Conservation (phyloP, 1,140 invertebrate genomes). For the Portunus trituberculatus region DNA sequence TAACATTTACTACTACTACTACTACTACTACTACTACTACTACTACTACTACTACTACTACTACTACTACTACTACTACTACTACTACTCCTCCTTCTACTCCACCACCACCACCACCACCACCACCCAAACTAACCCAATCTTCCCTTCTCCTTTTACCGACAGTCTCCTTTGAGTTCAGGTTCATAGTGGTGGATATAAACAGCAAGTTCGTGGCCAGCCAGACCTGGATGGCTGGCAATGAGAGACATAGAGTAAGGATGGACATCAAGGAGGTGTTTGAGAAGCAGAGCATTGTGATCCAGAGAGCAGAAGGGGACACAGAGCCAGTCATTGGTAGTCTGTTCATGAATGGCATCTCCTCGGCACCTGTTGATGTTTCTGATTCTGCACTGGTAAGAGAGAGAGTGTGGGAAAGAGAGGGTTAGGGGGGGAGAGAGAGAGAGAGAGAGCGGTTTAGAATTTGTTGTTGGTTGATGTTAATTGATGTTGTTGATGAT, state of each 20-base stretch:
- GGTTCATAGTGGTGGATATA: constrained; percentile 28
- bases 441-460: no score
- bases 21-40: no score
- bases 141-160: neutral
- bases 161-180: neutral
- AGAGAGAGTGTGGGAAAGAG: constrained; percentile 24
- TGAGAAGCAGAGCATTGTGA: constrained; percentile 29
- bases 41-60: no score
- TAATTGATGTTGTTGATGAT: no score
- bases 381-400: constrained; percentile 25
- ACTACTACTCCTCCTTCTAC: no score
- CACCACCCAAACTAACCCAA: neutral
- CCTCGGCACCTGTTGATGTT: neutral
- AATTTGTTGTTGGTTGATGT: no score
- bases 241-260: constrained; percentile 1
- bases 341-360: constrained; percentile 33
- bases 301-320: neutral
- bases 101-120: no score
- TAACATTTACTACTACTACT: no score
- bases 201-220: constrained; percentile 3
- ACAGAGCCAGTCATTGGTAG: neutral
- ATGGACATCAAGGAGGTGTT: neutral
- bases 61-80: no score
- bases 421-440: neutral
- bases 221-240: neutral